Conservation (phyloP, 2,113 vertebrate species). For the Marmota flaviventris region DNA sequence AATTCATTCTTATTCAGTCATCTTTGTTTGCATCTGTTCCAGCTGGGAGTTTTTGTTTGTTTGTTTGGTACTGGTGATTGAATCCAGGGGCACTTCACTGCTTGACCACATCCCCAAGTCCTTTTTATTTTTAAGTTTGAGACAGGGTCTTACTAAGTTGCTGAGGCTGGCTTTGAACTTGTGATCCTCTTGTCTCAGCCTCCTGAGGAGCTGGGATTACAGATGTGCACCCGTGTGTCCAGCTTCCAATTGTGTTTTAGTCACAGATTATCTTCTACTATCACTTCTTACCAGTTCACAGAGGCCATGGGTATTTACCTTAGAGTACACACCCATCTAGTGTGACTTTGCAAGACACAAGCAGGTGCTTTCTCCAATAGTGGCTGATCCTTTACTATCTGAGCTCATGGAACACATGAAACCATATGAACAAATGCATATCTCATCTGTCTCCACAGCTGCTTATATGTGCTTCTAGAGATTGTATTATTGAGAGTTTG, state of each 20-base stretch:
- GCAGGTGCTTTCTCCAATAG: neutral
- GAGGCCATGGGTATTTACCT: neutral
- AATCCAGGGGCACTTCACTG: too few relatives aligned
- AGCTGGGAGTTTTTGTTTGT: neutral
- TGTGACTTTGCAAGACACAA: neutral
- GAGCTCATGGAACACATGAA: neutral
- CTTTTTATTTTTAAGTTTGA: too few relatives aligned
- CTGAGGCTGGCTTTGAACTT: too few relatives aligned
- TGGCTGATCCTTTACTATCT: neutral
- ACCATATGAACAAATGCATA: neutral
- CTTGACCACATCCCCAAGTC: too few relatives aligned
- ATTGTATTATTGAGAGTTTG: neutral
- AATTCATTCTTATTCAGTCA: neutral
- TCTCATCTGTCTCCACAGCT: neutral
- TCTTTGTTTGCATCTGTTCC: neutral
- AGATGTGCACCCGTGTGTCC: too few relatives aligned
- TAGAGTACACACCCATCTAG: neutral
- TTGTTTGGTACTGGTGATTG: too few relatives aligned
- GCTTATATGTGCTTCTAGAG: neutral
- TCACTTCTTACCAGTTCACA: neutral
- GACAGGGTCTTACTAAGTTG: too few relatives aligned
- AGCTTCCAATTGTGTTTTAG: neutral
- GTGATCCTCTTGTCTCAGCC: too few relatives aligned
- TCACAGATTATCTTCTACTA: neutral
- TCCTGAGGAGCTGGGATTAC: too few relatives aligned